phyloP scores from a whole-genome alignment of 2,888 invertebrate species.

The Drosophila atroscutellata region DNA sequence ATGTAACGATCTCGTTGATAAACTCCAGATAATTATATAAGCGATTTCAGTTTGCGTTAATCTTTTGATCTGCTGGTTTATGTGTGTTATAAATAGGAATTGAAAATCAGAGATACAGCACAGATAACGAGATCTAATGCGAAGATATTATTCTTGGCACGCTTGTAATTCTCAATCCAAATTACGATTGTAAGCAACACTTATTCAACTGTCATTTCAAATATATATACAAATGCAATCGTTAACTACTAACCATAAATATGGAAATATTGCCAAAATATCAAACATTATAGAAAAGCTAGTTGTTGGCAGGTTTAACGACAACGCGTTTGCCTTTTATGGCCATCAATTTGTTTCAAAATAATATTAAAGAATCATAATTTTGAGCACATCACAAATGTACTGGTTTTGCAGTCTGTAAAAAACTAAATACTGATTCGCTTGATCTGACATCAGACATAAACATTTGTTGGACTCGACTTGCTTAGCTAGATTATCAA shows the following conservation, averaged over 20 bases:
- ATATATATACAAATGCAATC: conserved; percentile 21
- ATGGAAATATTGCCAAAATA: conserved; percentile 35
- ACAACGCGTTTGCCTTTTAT: conserved; percentile 29
- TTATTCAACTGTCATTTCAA: conserved; percentile 9
- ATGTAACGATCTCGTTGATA: conserved; percentile 28
- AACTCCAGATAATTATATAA: conserved; percentile 17
- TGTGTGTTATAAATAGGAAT: conserved; percentile 22
- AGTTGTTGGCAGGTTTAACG: conserved; percentile 33
- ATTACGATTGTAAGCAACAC: conserved; percentile 15
- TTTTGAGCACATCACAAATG: too few species aligned
- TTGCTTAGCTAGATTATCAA: background rate
- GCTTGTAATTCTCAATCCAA: conserved; percentile 8
- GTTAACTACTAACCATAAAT: conserved; percentile 37
- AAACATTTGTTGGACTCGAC: background rate
- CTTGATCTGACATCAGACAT: background rate
- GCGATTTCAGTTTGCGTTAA: conserved; percentile 3
- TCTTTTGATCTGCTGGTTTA: conserved; percentile 13
- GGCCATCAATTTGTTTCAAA: conserved; percentile 43
- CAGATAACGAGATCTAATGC: conserved; percentile 3
- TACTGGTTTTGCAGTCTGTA: too few species aligned
- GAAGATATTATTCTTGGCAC: conserved; percentile 10
- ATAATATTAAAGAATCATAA: conserved; percentile 45
- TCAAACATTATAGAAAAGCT: conserved; percentile 30
- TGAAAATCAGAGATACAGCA: conserved; percentile 9
- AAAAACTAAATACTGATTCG: too few species aligned